A percentile compares a stretch with the other conserved stretches of the same genome.
Evolutionary conservation across 2,888 invertebrate species (phyloP).

Genomic region (Penaeus monodon): DNA sequence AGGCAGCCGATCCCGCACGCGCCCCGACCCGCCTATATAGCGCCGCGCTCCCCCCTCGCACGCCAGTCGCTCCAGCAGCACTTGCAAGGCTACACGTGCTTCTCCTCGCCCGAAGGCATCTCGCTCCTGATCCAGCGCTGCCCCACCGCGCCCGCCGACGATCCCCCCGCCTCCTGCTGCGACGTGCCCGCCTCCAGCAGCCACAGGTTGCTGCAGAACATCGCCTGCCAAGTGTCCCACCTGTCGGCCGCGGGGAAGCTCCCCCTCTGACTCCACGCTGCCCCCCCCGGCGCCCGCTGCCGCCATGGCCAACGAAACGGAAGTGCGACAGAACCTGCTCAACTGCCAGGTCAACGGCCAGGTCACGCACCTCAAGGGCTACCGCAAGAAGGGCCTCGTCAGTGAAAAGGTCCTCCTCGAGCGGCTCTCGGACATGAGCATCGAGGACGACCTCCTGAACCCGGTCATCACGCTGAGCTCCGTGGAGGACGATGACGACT

Average conservation of each 20-base stretch:
- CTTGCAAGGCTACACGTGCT: slow-evolving; percentile 23
- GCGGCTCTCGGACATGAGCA: slow-evolving; percentile 64
- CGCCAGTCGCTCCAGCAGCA: slow-evolving; percentile 20
- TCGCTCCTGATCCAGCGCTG: too few relatives aligned
- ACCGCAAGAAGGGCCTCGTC: slow-evolving; percentile 63
- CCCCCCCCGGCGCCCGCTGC: background rate
- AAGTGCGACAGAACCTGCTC: slow-evolving; percentile 51
- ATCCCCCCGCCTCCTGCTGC: too few relatives aligned
- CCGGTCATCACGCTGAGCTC: slow-evolving; percentile 65
- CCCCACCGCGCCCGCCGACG: too few relatives aligned
- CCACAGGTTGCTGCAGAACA: too few relatives aligned
- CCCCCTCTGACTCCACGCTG: background rate
- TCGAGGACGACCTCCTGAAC: slow-evolving; percentile 62
- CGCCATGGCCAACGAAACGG: slow-evolving; percentile 64
- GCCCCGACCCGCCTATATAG: slow-evolving; percentile 34
- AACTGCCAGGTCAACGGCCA: slow-evolving; percentile 38
- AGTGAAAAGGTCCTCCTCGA: slow-evolving; percentile 64
- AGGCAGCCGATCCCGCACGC: background rate
- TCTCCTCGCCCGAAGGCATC: too few relatives aligned
- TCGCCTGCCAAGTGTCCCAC: slow-evolving; percentile 1
- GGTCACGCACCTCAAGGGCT: slow-evolving; percentile 61
- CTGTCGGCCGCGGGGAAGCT: background rate
- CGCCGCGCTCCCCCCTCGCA: slow-evolving; percentile 2
- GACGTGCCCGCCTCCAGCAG: too few relatives aligned
- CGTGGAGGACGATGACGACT: slow-evolving; percentile 63